Evolutionary conservation across 2,888 invertebrate species (phyloP), one percentile per base, ranked within the genome.

Genomic region (Myopa tessellatipennis): DNA sequence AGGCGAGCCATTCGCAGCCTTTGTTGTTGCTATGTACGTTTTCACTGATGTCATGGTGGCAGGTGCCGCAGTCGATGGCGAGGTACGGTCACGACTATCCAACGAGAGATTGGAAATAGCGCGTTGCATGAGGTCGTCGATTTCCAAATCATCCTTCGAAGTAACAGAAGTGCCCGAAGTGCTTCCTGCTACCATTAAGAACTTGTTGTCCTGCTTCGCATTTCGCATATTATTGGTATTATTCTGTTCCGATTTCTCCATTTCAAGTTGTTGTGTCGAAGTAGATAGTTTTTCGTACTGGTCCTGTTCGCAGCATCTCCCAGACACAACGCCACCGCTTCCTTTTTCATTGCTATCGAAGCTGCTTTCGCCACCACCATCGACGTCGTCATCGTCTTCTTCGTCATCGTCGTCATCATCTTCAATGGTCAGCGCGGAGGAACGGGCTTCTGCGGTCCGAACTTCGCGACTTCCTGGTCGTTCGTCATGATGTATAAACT

Each of bases 31-130:
- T 8, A 78, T 69, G 34, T 73, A 61, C 26, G 81, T 82, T 38
- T 38, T 65, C 14, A 84, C 81, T 38, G 83, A 77, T 45, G 80
- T 80, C 10, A 34, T 45, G 26, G 74, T 55, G 7, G 63, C 67
- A 10, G 63, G 83, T 36, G 85, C 80, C 5, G 85, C 84, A 1
- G 82, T 84, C 40, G 85, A 87, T 3, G 90, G 89, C 0, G 90
- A 89, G 14, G 86, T 85, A 74, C 89, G 88, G 63, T 89, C 89
- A 3, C 89, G 84, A 0, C 88, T 88, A 77, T 90, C 89, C 5
- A 90, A 79, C 4, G 90, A 90, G 0, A 90, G 83, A 82, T 90
- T 90, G 0, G 90, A 90, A 74, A 90, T 88, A 58, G 90, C 89
- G 7, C 89, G 85, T 76, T 90, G 88, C 90, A 90, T 90, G 0